Base-by-base conservation (phyloP, 2,797 vertebrate genomes). In the Protonibea diacanthus region DNA sequence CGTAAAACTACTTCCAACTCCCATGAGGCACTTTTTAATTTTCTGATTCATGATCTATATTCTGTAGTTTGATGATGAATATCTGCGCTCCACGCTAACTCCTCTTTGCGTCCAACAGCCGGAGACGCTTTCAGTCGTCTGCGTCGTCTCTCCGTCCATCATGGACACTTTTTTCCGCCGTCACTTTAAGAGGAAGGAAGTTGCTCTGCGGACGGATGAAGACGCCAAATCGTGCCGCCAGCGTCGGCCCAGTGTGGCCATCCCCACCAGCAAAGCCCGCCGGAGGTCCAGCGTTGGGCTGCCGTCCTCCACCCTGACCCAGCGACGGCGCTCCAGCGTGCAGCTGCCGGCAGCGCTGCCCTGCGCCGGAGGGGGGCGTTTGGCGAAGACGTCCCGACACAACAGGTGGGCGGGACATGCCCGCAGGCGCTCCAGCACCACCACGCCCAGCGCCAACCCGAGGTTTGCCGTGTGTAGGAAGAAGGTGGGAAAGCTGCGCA, bases 121-220 rank as follows among this genome's bases (percentile, higher is more conserved):
- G 11, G 63, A 49, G 55, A 5, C 56, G 64, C 80, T 68, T 72
- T 63, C 63, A 45, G 80, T 21, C n/a, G 17, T 45, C 52, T 0
- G 4, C 0, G 33, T 1, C n/a, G 1, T 5, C 38, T 15, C 60
- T 38, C 2, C 17, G 2, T 27, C 77, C 78, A 38, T 5, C 71
- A 98, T 99, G 97, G 97, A 98, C 86, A 96, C 93, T 7, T 98
- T 98, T 94, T 97, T 98, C 88, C 96, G 95, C 69, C 96, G 95
- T 70, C 98, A 97, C 90, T 99, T 98, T 76, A 96, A 92, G 86
- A 94, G 92, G 91, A 98, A 96, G 88, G 90, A 90, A 0, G 47
- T 60, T 0, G 82, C 68, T 7, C 66, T 61, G 7, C 76, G 70
- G 40, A 55, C 63, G 15, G 72, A 91, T 0, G 55, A 58, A 0